Evolutionary conservation across 92 coral and sea anemone species (phyloP), one percentile per base, ranked within the genome.

Genomic region (Porites cylindrica): DNA sequence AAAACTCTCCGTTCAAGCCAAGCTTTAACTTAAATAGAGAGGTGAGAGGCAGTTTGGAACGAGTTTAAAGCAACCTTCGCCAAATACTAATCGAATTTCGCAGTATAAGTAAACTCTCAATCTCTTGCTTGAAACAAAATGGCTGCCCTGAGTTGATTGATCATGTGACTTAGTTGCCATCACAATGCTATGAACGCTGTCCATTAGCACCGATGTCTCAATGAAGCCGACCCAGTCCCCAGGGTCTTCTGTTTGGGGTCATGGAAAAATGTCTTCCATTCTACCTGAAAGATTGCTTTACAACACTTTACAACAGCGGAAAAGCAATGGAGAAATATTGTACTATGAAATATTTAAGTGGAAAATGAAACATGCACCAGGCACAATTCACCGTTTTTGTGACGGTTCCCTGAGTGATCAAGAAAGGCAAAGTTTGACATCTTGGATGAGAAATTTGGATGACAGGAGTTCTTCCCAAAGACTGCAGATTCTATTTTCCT

Each of bases 401-500:
- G 95, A 96, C 60, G 85, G 89, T 50, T 59, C 81, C 1, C 68
- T 94, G 29, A 86, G 89, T 32, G 81, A 89, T 61, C 67, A 60
- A 78, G 78, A 84, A 6, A 90, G 98, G 59, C 72, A 76, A 51
- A 50, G 21, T 64, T 76, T 96, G 74, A 89, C 79, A 13, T 78
- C 88, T 62, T 96, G 98, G 98, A 88, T 96, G 61, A 93, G 98
- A 88, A 79, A 93, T 81, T 66, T 94, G 14, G 96, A 94, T 66
- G 95, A 96, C 82, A 90, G 92, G 70, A 90, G 88, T 14, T 96
- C 98, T 51, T 91, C 94, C 50, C 98, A 96, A 60, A 50, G 90
- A 72, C 83, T 96, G 7, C 98, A 96, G 90, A 96, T 96, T 67
- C 50, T 96, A 76, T 96, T 96, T 78, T 88, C 98, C 7, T 96